Evolutionary conservation across 2,888 invertebrate species (phyloP), one percentile per base, ranked within the genome.

Genomic region (Cryptophagus acutangulus): DNA sequence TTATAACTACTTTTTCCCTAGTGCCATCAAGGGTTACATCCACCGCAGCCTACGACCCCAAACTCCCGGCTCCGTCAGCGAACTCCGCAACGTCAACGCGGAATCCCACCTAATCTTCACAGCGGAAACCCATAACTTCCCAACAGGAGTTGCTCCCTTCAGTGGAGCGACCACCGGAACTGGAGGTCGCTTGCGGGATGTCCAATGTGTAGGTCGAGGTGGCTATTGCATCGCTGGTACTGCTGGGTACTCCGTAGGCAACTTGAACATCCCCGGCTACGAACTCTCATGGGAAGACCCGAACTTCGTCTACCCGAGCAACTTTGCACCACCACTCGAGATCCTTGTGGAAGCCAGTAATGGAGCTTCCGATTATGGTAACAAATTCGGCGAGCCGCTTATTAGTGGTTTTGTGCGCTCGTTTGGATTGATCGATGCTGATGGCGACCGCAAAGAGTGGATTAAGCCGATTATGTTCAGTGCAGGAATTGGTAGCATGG

Each of bases 391-490:
- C 0, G 97, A 99, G 67, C 97, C 97, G 0, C 78, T 97, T 1
- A 79, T 97, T 48, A 71, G 77, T 59, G 97, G 97, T 3, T 97
- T 96, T 67, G 85, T 87, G 0, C 79, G 95, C 38, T 87, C 94
- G 0, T 97, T 90, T 65, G 96, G 96, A 1, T 70, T 88, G 62
- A 72, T 74, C 14, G 78, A 85, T 56, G 72, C 74, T 0, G 80
- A 48, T 13, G 57, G 58, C 10, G 66, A 66, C 29, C 75, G 94
- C 40, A 80, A 87, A 40, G 97, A 99, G 68, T 99, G 89, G 75
- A 86, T 97, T 8, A 99, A 99, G 63, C 97, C 97, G 0, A 96
- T 99, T 43, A 96, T 99, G 96, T 97, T 99, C 63, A 95, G 93
- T 60, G 97, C 88, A 33, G 96, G 97, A 16, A 79, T 97, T 46